Conservation (phyloP, 2,888 invertebrate genomes). For the Adela reaumurella region DNA sequence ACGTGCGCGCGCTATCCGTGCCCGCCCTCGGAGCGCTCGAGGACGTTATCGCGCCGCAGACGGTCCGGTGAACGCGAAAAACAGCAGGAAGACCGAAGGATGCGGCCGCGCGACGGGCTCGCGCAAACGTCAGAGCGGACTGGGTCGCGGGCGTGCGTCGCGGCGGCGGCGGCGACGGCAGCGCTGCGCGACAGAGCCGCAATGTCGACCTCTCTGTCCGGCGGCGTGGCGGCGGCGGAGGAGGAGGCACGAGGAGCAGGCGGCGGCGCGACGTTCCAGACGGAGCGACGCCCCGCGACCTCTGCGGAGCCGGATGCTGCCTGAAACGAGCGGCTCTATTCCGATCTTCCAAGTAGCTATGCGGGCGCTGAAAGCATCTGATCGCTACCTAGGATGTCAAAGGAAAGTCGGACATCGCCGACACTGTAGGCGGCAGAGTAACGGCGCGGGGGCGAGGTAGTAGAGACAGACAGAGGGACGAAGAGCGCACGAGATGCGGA, state of each 20-base stretch:
- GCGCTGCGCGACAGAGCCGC: slow-evolving; percentile 34
- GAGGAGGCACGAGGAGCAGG: slow-evolving; percentile 40
- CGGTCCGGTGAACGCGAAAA: slow-evolving; percentile 11
- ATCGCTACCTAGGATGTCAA: neutral
- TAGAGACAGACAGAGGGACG: slow-evolving; percentile 7
- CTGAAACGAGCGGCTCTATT: neutral
- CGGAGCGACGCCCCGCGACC: slow-evolving; percentile 37
- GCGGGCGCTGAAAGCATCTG: too few species aligned
- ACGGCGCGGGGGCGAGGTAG: slow-evolving; percentile 6
- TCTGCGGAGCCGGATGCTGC: slow-evolving; percentile 7
- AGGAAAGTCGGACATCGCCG: slow-evolving; percentile 11
- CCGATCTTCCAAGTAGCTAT: too few species aligned
- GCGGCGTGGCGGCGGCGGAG: slow-evolving; percentile 24
- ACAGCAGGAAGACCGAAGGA: slow-evolving; percentile 11
- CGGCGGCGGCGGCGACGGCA: slow-evolving; percentile 19
- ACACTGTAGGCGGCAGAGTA: slow-evolving; percentile 9
- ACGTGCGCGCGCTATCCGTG: slow-evolving; percentile 4
- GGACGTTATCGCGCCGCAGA: slow-evolving; percentile 1
- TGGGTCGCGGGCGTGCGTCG: slow-evolving; percentile 52
- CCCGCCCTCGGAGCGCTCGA: slow-evolving; percentile 1
- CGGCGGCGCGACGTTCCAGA: slow-evolving; percentile 54
- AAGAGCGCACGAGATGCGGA: slow-evolving; percentile 5
- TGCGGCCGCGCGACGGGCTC: slow-evolving; percentile 41
- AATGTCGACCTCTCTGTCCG: slow-evolving; percentile 9
- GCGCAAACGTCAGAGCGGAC: slow-evolving; percentile 50